Percentiles rank a stretch among this genome's conserved stretches.
Conservation (phyloP, 2,888 invertebrate species). For the Tricholauxania praeusta region DNA sequence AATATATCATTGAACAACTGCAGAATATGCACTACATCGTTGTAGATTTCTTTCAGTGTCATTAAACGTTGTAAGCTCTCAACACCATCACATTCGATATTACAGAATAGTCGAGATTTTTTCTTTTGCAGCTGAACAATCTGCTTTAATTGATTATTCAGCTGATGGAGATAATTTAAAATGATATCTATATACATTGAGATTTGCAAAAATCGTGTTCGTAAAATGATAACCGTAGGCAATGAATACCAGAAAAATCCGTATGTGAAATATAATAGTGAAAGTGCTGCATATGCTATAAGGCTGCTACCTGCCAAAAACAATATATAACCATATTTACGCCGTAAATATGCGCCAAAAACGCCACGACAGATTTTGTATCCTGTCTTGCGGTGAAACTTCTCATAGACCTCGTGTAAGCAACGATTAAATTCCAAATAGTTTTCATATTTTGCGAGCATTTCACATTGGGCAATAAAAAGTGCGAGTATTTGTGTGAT, state of each 20-base stretch:
- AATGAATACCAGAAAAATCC: conserved; percentile 45
- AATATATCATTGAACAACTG: conserved; percentile 50
- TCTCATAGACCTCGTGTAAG: conserved; percentile 43
- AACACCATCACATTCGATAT: background rate
- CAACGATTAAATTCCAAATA: conserved; percentile 50
- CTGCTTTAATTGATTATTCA: conserved; percentile 37
- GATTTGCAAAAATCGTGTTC: conserved; percentile 43
- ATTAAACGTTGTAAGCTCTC: conserved; percentile 44
- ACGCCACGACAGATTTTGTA: background rate
- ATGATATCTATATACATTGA: conserved; percentile 44
- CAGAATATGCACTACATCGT: conserved; percentile 51
- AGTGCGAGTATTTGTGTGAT: conserved; percentile 48
- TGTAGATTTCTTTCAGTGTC: conserved; percentile 53
- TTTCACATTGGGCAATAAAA: conserved; percentile 51
- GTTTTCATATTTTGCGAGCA: conserved; percentile 46
- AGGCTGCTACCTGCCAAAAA: conserved; percentile 37
- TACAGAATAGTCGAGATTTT: background rate
- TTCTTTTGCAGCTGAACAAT: background rate
- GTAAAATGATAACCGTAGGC: conserved; percentile 38
- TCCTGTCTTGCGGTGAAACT: conserved; percentile 26
- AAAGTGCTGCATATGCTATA: conserved; percentile 18
- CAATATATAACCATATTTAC: conserved; percentile 35
- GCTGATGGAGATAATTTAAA: conserved; percentile 45
- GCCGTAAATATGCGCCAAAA: conserved; percentile 25
- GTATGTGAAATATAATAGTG: conserved; percentile 32